These are phyloP conservation scores for Aricia agestis DNA, from an alignment of 1,140 invertebrate species.

Conservation along the genomic window DNA sequence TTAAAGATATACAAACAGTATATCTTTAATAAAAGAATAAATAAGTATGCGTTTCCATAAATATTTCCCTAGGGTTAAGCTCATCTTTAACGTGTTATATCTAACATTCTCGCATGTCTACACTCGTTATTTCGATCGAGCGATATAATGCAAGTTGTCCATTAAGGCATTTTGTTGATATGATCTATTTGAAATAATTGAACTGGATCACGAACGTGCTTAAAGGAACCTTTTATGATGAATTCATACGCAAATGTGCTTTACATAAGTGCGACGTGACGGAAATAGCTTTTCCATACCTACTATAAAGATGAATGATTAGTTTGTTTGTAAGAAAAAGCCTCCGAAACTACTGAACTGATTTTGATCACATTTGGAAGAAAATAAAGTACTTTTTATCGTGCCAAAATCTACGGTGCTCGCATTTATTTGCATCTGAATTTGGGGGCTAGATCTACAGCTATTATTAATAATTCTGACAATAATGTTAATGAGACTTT, in stretches of 20 bases:
- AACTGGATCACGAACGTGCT: constrained; percentile 33
- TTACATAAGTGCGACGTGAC: background rate
- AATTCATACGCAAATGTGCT: background rate
- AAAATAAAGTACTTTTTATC: too few relatives aligned
- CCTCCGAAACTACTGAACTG: too few relatives aligned
- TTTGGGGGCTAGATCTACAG: too few relatives aligned
- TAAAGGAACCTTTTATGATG: constrained; percentile 11
- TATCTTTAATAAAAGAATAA: background rate
- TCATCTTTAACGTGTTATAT: constrained; percentile 4
- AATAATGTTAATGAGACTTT: too few relatives aligned
- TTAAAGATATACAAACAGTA: too few relatives aligned
- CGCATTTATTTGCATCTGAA: too few relatives aligned
- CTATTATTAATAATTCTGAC: too few relatives aligned
- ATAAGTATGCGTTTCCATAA: background rate
- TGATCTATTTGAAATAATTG: constrained; percentile 39
- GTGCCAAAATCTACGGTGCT: too few relatives aligned
- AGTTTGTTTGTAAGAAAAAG: too few relatives aligned
- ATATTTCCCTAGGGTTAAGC: background rate
- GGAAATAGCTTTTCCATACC: too few relatives aligned
- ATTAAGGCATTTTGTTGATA: constrained; percentile 45
- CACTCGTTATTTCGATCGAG: constrained; percentile 39
- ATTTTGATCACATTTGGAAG: too few relatives aligned
- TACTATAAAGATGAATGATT: too few relatives aligned
- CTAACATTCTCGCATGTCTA: constrained; percentile 31
- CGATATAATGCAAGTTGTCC: constrained; percentile 39